These are phyloP conservation scores for Xiphophorus birchmanni DNA, from an alignment of 2,797 vertebrate species.

Conservation along the genomic window DNA sequence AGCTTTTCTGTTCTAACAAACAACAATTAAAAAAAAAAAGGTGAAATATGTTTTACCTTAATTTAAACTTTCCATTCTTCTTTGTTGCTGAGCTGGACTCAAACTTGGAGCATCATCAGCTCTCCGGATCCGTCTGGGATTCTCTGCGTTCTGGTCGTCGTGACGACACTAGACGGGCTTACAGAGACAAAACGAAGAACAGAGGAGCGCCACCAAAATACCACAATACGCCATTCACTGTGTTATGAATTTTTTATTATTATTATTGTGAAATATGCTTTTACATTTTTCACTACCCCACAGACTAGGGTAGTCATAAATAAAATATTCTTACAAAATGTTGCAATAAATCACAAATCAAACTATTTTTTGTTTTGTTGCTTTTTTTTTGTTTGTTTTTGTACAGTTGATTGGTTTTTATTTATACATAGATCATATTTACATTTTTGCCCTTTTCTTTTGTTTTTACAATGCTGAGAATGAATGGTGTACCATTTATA, in stretches of 20 bases:
- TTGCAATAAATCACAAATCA: conserved; percentile 82
- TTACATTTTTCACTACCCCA: conserved; percentile 76
- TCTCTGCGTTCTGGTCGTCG: not conserved
- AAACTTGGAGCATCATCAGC: not conserved
- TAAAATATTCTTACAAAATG: conserved; percentile 92
- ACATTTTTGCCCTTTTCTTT: conserved; percentile 79
- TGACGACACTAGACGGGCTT: not conserved
- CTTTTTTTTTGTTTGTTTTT: conserved; percentile 80
- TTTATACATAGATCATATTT: conserved; percentile 82
- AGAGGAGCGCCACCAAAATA: not conserved
- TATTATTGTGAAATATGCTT: conserved; percentile 82
- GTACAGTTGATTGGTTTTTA: conserved; percentile 82
- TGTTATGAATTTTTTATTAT: conserved; percentile 11
- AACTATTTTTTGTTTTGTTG: conserved; percentile 54
- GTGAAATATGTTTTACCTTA: not conserved
- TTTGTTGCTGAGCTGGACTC: not conserved
- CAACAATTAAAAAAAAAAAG: not conserved
- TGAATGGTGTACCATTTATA: conserved; percentile 71
- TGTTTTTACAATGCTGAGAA: conserved; percentile 73
- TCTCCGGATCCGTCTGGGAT: not conserved
- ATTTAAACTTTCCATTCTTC: not conserved
- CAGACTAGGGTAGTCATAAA: conserved; percentile 90
- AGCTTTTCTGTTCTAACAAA: not conserved
- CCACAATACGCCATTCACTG: not conserved
- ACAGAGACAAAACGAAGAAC: not conserved